Evolutionary conservation across 2,888 invertebrate genomes (phyloP).

Genomic region (Mactromeris polynyma): DNA sequence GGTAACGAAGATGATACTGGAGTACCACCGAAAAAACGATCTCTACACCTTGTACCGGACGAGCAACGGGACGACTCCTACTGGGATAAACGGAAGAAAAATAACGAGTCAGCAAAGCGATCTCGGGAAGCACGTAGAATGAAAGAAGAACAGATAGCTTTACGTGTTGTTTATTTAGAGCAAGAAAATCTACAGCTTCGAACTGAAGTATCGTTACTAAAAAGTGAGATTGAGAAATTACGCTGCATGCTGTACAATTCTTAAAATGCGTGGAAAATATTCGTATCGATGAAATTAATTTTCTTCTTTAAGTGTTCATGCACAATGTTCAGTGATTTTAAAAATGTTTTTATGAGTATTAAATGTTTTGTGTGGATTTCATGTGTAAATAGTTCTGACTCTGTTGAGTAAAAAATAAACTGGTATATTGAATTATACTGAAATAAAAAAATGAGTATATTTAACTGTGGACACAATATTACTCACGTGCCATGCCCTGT

Average conservation of each 20-base stretch:
- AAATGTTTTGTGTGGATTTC: not conserved
- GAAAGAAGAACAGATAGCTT: constrained; percentile 86
- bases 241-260: constrained; percentile 84
- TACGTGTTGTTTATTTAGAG: constrained; percentile 84
- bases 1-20: constrained; percentile 58
- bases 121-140: constrained; percentile 86
- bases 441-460: not conserved
- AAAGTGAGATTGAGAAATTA: constrained; percentile 85
- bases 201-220: constrained; percentile 84
- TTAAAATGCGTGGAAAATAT: constrained; percentile 31
- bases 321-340: not conserved
- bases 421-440: not conserved
- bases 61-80: constrained; percentile 85
- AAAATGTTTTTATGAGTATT: not conserved
- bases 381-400: not conserved
- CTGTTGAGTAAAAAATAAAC: not conserved
- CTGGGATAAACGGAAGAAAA: constrained; percentile 87
- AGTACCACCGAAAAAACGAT: constrained; percentile 78
- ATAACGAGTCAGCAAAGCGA: constrained; percentile 87
- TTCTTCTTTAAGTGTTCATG: not conserved
- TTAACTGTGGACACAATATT: not conserved
- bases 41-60: constrained; percentile 77
- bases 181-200: constrained; percentile 86
- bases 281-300: not conserved
- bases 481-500: not conserved